Percentiles rank a stretch among this genome's conserved stretches.
Conservation (phyloP, 2,113 vertebrate genomes). For the Lipophrys pholis region DNA sequence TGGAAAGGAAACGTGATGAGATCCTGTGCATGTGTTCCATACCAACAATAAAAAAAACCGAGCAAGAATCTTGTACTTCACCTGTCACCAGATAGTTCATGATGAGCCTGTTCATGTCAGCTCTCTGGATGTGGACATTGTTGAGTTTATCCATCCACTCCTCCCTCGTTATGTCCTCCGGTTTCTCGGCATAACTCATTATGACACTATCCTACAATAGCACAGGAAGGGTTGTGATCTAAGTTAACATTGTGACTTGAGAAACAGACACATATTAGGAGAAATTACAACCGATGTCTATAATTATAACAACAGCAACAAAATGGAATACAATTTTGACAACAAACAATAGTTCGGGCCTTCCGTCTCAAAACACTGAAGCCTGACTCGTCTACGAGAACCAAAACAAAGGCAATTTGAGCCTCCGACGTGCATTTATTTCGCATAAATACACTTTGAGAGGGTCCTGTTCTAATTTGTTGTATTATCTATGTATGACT, state of each 20-base stretch:
- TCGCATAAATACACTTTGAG: background rate
- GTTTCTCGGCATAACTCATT: conserved; percentile 98
- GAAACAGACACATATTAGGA: too few relatives aligned
- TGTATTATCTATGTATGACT: background rate
- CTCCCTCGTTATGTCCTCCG: conserved; percentile 96
- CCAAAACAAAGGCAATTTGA: conserved; percentile 59
- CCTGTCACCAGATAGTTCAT: conserved; percentile 99
- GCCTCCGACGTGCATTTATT: background rate
- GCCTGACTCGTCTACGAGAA: conserved; percentile 53
- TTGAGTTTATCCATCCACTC: conserved; percentile 99
- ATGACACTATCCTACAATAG: conserved; percentile 48
- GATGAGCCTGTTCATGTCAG: conserved; percentile 98
- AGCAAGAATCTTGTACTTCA: conserved; percentile 52
- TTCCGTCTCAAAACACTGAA: conserved; percentile 67
- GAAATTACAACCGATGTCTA: too few relatives aligned
- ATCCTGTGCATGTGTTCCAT: background rate
- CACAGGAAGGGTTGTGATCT: background rate
- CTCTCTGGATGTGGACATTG: conserved; percentile 97
- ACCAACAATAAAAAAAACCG: background rate
- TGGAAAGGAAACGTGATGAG: conserved; percentile 28
- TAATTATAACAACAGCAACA: too few relatives aligned
- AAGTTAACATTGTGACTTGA: background rate
- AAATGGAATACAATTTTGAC: too few relatives aligned
- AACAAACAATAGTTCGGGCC: conserved; percentile 47
- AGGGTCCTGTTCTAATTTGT: background rate